Evolutionary conservation across 2,888 invertebrate species (phyloP), one percentile per base, ranked within the genome.

Genomic region (Drosophila subquinaria): DNA sequence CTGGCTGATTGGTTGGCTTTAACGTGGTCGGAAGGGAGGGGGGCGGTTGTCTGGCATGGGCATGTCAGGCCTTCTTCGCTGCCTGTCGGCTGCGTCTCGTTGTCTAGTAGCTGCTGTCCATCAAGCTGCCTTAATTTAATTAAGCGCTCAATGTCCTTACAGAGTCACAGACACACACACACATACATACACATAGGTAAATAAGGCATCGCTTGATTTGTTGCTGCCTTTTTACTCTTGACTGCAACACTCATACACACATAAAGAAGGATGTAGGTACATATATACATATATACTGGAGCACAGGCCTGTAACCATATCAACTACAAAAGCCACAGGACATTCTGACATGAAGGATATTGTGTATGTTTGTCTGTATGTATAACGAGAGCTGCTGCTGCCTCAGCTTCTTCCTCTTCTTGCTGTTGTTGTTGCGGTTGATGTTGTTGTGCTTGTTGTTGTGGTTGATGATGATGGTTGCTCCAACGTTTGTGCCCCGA

Each of bases 21-120:
- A 60, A 67, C 59, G 38, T 33, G 59, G 61, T 15, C 50, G 11
- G 30, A 9, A 33, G 17, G 15, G 10, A 17, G 10, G 36, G 10
- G 36, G 17, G 10, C 33, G 10, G 36, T 1, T 20, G 15, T 9
- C 13, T 8, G 8, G 10, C 30, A 30, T 30, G 30, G 30, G 30
- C 2, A 27, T 60, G 59, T 36, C 60, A 47, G 55, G 61, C 59
- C 66, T 23, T 42, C 53, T 40, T 67, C 47, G 66, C 20, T 36
- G 56, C 40, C 67, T 50, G 67, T 63, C 35, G 59, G 20, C 62
- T 63, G 59, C 57, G 86, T 59, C 86, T 71, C 52, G 67, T 42
- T 87, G 89, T 85, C 85, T 89, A 76, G 88, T 88, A 76, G 88
- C 89, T 89, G 88, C 89, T 89, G 88, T 88, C 88, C 89, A 89